Evolutionary conservation across 2,888 invertebrate species (phyloP).

Genomic region (Ectemnius continuus): DNA sequence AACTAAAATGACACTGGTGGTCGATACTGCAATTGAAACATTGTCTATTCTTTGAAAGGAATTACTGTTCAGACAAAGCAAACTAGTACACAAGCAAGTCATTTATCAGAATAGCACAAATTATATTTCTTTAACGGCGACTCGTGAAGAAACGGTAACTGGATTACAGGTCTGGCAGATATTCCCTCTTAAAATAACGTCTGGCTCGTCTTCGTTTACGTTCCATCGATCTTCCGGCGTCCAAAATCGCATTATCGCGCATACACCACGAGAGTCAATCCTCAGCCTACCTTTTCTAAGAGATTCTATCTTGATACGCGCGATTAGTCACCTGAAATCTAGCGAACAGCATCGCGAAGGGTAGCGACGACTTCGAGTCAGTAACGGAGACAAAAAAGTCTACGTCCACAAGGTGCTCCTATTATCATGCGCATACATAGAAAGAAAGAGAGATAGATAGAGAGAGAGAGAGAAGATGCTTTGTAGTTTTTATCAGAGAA

Average conservation of each 20-base stretch:
- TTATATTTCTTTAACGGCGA: no score
- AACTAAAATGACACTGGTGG: no score
- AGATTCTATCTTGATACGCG: conserved; percentile 53
- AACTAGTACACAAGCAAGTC: no score
- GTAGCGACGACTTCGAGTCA: conserved; percentile 1
- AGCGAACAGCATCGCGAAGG: conserved; percentile 18
- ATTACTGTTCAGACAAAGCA: no score
- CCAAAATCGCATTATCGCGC: conserved; percentile 55
- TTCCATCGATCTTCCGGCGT: conserved; percentile 36
- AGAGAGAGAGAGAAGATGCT: no score
- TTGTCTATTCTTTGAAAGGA: no score
- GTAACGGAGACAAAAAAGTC: conserved; percentile 21
- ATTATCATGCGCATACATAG: no score
- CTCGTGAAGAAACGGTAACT: no score
- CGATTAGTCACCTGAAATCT: conserved; percentile 51
- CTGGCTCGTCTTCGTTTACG: conserved; percentile 16
- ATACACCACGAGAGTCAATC: conserved; percentile 53
- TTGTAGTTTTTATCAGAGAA: no score
- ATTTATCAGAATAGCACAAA: no score
- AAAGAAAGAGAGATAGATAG: no score
- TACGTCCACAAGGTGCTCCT: background rate
- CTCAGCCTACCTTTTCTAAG: conserved; percentile 57
- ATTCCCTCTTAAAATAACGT: conserved; percentile 6
- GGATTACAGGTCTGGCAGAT: background rate
- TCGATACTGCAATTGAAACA: no score